These are phyloP conservation scores for Malaclemys terrapin DNA, from an alignment of 2,113 vertebrate species.

Conservation along the genomic window DNA sequence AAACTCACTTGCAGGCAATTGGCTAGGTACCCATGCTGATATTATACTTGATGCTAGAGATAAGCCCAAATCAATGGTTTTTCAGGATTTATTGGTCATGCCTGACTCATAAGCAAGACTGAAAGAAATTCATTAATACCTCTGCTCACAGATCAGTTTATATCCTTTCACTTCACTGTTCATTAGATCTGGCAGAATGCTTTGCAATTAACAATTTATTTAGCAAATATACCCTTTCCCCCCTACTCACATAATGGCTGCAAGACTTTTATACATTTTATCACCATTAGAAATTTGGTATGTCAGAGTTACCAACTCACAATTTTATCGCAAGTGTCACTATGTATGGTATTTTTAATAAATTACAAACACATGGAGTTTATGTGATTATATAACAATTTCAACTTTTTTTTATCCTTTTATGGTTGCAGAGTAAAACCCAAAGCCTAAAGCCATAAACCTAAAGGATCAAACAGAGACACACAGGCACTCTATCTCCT, in stretches of 20 bases:
- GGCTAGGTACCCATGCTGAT: neutral
- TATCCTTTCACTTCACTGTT: neutral
- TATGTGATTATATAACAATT: neutral
- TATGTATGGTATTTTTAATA: rapidly evolving
- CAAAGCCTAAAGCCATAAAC: neutral
- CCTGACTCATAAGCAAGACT: neutral
- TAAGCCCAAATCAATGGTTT: neutral
- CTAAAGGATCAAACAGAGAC: neutral
- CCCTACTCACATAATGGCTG: neutral
- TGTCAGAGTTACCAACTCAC: neutral
- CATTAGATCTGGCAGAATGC: neutral
- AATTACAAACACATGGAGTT: neutral
- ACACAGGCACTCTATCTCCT: neutral
- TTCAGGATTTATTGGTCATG: neutral
- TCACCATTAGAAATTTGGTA: rapidly evolving
- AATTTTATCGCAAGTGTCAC: neutral
- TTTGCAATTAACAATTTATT: neutral
- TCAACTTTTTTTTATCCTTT: neutral
- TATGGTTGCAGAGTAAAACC: neutral
- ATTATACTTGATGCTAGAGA: neutral
- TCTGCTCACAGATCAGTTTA: neutral
- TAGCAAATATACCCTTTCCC: neutral
- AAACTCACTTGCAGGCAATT: neutral
- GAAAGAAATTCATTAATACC: neutral
- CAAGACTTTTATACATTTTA: neutral